Conservation (phyloP, 2,888 invertebrate species). For the Plebejus argus region DNA sequence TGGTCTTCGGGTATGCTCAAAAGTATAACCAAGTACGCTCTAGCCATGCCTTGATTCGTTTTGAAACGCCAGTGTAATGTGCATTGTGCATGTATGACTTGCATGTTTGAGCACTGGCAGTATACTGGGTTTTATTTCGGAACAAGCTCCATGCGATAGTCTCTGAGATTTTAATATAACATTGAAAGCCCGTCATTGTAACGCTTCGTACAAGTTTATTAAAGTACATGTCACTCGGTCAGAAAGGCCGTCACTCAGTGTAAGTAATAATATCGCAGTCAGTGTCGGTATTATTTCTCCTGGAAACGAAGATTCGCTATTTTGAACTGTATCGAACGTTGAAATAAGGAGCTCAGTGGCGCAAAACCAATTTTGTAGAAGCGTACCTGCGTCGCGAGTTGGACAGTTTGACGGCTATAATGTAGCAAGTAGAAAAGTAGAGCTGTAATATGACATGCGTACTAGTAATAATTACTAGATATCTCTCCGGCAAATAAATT, state of each 20-base stretch:
- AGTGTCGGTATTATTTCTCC: slow-evolving; percentile 44
- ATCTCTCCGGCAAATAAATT: not conserved
- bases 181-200: slow-evolving; percentile 40
- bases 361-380: slow-evolving; percentile 36
- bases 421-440: slow-evolving; percentile 39
- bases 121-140: not conserved
- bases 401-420: slow-evolving; percentile 66
- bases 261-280: slow-evolving; percentile 59
- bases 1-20: no score
- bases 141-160: not conserved
- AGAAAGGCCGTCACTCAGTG: slow-evolving; percentile 52
- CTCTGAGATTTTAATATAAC: not conserved
- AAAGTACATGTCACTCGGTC: slow-evolving; percentile 47
- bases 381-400: slow-evolving; percentile 63
- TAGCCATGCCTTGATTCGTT: no score
- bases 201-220: slow-evolving; percentile 56
- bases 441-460: slow-evolving; percentile 39
- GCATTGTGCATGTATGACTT: no score
- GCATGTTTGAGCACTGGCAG: not conserved
- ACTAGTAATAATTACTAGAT: slow-evolving; percentile 33
- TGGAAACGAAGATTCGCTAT: slow-evolving; percentile 27
- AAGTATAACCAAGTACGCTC: no score
- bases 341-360: slow-evolving; percentile 34
- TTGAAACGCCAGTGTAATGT: no score
- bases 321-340: slow-evolving; percentile 38